Percentiles rank a stretch among this genome's conserved stretches.
phyloP scores from a whole-genome alignment of 2,113 vertebrate species.

The Ctenomys sociabilis region DNA sequence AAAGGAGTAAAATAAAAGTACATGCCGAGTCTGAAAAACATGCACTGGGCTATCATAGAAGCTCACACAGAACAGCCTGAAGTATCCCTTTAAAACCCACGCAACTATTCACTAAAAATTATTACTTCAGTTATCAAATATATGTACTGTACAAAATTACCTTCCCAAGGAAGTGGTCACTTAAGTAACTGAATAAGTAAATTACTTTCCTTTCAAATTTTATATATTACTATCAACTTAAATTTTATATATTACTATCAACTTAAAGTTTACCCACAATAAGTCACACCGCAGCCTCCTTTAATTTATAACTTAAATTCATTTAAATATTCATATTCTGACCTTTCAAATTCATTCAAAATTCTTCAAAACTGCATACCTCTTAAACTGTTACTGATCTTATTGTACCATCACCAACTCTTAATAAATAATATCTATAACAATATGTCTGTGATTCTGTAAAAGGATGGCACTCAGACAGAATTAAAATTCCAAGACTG shows the following conservation, averaged over 20 bases:
- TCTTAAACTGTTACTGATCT: slow-evolving; percentile 13
- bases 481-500: background rate
- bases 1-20: background rate
- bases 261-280: background rate
- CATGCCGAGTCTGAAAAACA: background rate
- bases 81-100: slow-evolving; percentile 39
- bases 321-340: slow-evolving; percentile 26
- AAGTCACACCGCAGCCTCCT: slow-evolving; percentile 33
- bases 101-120: slow-evolving; percentile 16
- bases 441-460: background rate
- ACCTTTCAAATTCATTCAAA: slow-evolving; percentile 24
- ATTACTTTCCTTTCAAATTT: slow-evolving; percentile 40
- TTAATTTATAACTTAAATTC: slow-evolving; percentile 14
- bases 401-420: slow-evolving; percentile 28
- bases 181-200: slow-evolving; percentile 20
- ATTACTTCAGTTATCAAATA: slow-evolving; percentile 50
- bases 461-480: background rate
- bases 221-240: background rate
- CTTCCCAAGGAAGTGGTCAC: background rate
- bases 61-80: background rate
- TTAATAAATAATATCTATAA: background rate
- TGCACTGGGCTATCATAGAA: background rate
- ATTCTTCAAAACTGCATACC: background rate
- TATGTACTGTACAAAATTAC: background rate
- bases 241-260: slow-evolving; percentile 1